Base-by-base conservation (phyloP, 2,797 vertebrate genomes). In the Anguilla megastoma region DNA sequence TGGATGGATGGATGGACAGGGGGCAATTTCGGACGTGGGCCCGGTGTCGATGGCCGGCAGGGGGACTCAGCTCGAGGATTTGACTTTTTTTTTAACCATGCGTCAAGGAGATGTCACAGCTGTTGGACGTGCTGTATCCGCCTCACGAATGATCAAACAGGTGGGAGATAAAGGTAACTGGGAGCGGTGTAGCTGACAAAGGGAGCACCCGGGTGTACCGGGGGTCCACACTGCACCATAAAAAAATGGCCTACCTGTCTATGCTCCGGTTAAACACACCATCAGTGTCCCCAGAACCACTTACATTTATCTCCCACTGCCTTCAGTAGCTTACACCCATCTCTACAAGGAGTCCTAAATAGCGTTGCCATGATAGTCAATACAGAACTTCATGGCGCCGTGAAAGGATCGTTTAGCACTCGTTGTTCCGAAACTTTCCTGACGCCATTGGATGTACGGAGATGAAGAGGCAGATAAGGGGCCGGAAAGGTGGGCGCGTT, bases 311-410 rank as follows among this genome's bases (percentile, higher is more conserved):
- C 14, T 18, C 36, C 12, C 30, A 79, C 27, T 4, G 30, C 16
- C n/a, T 74, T 30, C 69, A 33, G 69, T 1, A 45, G 58, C 63
- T 24, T n/a, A 27, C 33, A 18, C 2, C 1, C 33, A 16, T 45
- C 27, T 33, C 33, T 79, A 30, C 30, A 82, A 79, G 48, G 14
- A 21, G 41, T 24, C 86, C 30, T 18, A n/a, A 1, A 2, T 4
- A 66, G 21, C 41, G 71, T 6, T 41, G 36, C 36, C 16, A 66
- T 48, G 84, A 88, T 79, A 58, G 48, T 88, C 63, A 71, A 33
- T 56, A 69, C 36, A 36, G 82, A 50, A 30, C 82, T 50, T 16
- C 24, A 56, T 0, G 8, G 50, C 10, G 21, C 10, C 16, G 10
- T n/a, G 82, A 56, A 56, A 56, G 27, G 48, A 16, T 50, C 4